Evolutionary conservation across 2,888 invertebrate genomes (phyloP), one percentile per base, ranked within the genome.

Genomic region (Eilema griseolum): DNA sequence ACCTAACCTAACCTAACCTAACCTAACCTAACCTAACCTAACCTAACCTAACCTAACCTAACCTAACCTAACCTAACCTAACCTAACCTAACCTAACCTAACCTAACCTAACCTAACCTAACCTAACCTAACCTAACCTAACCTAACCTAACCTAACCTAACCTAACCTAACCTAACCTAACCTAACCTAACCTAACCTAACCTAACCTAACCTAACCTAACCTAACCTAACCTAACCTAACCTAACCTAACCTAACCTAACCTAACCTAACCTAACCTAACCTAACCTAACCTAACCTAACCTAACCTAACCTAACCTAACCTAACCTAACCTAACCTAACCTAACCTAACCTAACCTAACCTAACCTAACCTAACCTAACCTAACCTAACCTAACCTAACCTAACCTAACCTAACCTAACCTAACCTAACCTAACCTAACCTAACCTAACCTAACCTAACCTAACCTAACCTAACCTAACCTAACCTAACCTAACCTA

Each of bases 1-100:
- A 61, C 61, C 61, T 61, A 61, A 61, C 61, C 61, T 61, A 61
- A 61, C 61, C 61, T 61, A 61, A 61, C 61, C 61, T 61, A 61
- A 61, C 61, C 61, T 61, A 61, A 61, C 61, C 61, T 61, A 61
- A 61, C 61, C 61, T 61, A 61, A 61, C 61, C 61, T 61, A 61
- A 61, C 61, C 61, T 61, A 61, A 61, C 61, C 61, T 61, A 61
- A 61, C 61, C 61, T 61, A 61, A 61, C 61, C 61, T 61, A 61
- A 61, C 61, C 61, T 61, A 61, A 61, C 61, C 61, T 61, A 61
- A 61, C 61, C 61, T 61, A 61, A 61, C 61, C 61, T 61, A 61
- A 61, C 61, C 61, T 61, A 61, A 61, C 61, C 61, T 61, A 61
- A 61, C 61, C 61, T 61, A 61, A 61, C 61, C 61, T 61, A 61